Percentiles rank a stretch among this genome's conserved stretches.
Conservation (phyloP, 2,797 vertebrate species). For the Adelosebastes latens region DNA sequence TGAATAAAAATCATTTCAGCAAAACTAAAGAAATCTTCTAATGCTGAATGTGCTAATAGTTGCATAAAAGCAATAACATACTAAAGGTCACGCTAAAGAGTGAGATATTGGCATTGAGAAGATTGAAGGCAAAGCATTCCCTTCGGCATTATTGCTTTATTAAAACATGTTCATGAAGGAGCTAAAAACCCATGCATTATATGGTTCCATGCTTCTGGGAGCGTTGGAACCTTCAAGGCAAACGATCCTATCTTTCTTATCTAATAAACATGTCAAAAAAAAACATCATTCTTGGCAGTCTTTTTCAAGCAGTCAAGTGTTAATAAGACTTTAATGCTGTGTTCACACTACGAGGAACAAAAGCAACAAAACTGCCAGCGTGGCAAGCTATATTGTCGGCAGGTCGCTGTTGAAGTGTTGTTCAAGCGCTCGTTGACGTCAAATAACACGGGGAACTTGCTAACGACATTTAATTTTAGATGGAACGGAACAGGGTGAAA, state of each 20-base stretch:
- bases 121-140: background rate
- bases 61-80: conserved; percentile 9
- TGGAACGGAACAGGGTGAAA: no score
- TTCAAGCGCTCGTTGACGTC: no score
- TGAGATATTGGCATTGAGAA: background rate
- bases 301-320: background rate
- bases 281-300: background rate
- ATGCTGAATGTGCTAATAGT: background rate
- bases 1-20: background rate
- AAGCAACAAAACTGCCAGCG: no score
- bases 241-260: background rate
- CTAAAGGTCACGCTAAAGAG: background rate
- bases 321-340: background rate
- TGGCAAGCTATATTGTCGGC: no score
- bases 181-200: background rate
- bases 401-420: no score
- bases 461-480: no score
- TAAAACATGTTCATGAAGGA: background rate
- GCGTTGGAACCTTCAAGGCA: background rate
- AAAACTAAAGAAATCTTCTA: background rate
- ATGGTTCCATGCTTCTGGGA: background rate
- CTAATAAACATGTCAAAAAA: background rate
- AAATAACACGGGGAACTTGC: no score
- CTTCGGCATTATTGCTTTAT: background rate
- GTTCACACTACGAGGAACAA: no score